Evolutionary conservation across 2,113 vertebrate genomes (phyloP).

Genomic region (Megaptera novaeangliae): DNA sequence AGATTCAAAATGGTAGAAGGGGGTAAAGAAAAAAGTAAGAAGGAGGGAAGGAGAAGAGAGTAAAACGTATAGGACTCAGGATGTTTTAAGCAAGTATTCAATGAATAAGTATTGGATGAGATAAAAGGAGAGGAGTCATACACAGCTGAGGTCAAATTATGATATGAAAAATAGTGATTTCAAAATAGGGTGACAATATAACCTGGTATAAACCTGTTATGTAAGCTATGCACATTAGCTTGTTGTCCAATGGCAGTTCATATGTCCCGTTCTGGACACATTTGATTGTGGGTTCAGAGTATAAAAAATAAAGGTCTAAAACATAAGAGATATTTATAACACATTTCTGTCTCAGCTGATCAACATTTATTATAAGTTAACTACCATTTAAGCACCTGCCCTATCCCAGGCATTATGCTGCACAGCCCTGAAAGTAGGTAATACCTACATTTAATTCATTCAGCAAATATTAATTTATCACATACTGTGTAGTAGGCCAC

Average conservation of each 20-base stretch:
- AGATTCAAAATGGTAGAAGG: neutral
- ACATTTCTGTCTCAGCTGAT: neutral
- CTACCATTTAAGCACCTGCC: neutral
- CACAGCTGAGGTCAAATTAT: neutral
- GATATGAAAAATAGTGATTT: neutral
- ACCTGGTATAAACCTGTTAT: neutral
- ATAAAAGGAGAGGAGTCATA: neutral
- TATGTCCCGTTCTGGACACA: neutral
- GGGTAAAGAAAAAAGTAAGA: neutral
- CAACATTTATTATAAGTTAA: neutral
- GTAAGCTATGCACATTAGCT: neutral
- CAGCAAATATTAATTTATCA: neutral
- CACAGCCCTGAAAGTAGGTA: neutral
- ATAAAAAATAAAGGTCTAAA: neutral
- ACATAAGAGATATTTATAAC: neutral
- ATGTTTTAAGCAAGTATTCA: neutral
- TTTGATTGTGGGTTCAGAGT: neutral
- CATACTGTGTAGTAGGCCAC: neutral
- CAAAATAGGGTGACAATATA: neutral
- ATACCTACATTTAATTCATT: neutral
- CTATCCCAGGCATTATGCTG: neutral
- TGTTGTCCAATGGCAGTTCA: neutral
- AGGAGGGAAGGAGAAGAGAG: neutral
- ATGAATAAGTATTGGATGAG: neutral
- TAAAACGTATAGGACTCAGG: neutral